These are phyloP conservation scores for Drosophila kanapiae DNA, from an alignment of 1,140 invertebrate genomes.

Conservation along the genomic window DNA sequence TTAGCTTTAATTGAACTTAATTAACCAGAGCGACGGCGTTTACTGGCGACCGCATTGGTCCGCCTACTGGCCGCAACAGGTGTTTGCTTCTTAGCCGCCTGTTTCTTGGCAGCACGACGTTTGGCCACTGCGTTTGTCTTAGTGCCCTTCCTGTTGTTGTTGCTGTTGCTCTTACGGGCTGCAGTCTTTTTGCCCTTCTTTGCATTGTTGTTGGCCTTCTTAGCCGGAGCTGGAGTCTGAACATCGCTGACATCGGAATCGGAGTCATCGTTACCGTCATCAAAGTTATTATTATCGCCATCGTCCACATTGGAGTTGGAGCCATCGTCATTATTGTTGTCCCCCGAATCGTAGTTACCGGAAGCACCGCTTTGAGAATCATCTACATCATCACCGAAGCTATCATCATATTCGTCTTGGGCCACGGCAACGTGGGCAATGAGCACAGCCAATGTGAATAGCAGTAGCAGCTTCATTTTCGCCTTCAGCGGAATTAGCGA, in stretches of 20 bases:
- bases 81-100: conserved; percentile 7
- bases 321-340: no score
- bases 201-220: background rate
- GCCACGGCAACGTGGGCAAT: conserved; percentile 20
- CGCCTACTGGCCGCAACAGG: conserved; percentile 21
- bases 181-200: background rate
- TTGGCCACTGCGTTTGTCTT: background rate
- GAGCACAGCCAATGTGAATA: conserved; percentile 26
- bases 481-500: conserved; percentile 10
- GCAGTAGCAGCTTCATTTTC: conserved; percentile 38
- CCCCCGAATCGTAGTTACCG: background rate
- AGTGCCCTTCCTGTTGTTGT: conserved; percentile 1
- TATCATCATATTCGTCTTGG: background rate
- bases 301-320: background rate
- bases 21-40: conserved; percentile 14
- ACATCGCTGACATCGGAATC: background rate
- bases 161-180: conserved; percentile 5
- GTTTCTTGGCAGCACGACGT: conserved; percentile 1
- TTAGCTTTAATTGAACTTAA: background rate
- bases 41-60: background rate
- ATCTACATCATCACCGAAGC: background rate
- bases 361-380: background rate
- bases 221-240: background rate
- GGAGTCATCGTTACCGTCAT: background rate
- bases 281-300: no score